These are phyloP conservation scores for Morpho helenor DNA, from an alignment of 2,888 invertebrate genomes.

Conservation along the genomic window DNA sequence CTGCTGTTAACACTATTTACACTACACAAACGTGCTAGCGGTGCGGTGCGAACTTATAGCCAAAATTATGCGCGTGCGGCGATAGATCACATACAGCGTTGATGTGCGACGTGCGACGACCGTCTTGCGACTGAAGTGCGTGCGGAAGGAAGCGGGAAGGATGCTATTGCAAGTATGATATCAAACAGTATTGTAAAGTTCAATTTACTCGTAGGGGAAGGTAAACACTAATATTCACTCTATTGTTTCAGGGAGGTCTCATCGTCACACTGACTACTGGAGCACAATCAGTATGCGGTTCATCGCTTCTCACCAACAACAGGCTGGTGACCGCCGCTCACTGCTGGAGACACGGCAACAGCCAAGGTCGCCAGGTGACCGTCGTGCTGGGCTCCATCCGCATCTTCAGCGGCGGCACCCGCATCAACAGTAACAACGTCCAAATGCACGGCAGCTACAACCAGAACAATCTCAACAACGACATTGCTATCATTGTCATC, in stretches of 20 bases:
- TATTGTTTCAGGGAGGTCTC: slow-evolving; percentile 36
- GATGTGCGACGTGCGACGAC: too few species aligned
- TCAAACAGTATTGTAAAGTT: too few species aligned
- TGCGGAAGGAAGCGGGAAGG: too few species aligned
- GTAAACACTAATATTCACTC: too few species aligned
- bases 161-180: too few species aligned
- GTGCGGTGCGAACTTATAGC: too few species aligned
- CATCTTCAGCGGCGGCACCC: slow-evolving; percentile 33
- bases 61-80: too few species aligned
- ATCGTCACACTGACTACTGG: slow-evolving; percentile 37
- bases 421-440: slow-evolving; percentile 31
- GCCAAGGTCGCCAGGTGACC: slow-evolving; percentile 27
- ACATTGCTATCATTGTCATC: slow-evolving; percentile 35
- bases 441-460: slow-evolving; percentile 34
- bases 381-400: slow-evolving; percentile 6
- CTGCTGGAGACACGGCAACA: slow-evolving; percentile 42
- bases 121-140: too few species aligned
- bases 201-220: too few species aligned
- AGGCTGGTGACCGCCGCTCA: slow-evolving; percentile 42
- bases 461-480: slow-evolving; percentile 31
- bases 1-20: too few species aligned
- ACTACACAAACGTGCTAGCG: too few species aligned
- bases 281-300: slow-evolving; percentile 41
- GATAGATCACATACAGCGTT: too few species aligned
- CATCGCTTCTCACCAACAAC: slow-evolving; percentile 43